These are phyloP conservation scores for Cochlearius cochlearius DNA, from an alignment of 2,113 vertebrate genomes.

Conservation along the genomic window DNA sequence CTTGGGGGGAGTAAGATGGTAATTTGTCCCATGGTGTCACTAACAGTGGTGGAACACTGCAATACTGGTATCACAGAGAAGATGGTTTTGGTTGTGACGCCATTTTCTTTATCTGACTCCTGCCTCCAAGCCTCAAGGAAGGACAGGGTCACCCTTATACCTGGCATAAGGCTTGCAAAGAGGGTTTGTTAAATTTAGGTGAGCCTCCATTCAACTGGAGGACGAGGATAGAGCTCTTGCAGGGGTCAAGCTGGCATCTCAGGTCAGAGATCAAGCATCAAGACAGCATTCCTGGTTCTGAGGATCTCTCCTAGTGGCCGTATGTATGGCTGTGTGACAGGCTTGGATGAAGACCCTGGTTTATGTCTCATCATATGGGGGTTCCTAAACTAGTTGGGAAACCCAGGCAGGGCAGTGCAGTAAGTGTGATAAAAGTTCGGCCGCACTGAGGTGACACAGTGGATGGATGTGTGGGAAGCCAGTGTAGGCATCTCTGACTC, in stretches of 20 bases:
- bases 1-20: not conserved
- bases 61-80: not conserved
- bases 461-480: not conserved
- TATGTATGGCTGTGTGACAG: not conserved
- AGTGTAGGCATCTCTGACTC: not conserved
- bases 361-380: not conserved
- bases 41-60: not conserved
- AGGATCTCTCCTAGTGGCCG: fast-evolving
- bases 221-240: not conserved
- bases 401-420: not conserved
- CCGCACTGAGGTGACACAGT: not conserved
- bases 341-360: not conserved
- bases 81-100: not conserved
- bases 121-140: not conserved
- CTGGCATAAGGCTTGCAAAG: not conserved
- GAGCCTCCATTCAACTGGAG: not conserved
- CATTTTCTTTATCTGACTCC: not conserved
- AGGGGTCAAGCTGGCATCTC: not conserved
- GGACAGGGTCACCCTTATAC: not conserved
- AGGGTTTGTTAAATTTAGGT: not conserved
- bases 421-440: not conserved
- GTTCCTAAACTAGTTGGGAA: not conserved
- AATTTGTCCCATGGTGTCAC: not conserved
- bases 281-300: not conserved
- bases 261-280: not conserved